These are phyloP conservation scores for Acanthosepion lycidas DNA, from an alignment of 2,888 invertebrate species.

Conservation along the genomic window DNA sequence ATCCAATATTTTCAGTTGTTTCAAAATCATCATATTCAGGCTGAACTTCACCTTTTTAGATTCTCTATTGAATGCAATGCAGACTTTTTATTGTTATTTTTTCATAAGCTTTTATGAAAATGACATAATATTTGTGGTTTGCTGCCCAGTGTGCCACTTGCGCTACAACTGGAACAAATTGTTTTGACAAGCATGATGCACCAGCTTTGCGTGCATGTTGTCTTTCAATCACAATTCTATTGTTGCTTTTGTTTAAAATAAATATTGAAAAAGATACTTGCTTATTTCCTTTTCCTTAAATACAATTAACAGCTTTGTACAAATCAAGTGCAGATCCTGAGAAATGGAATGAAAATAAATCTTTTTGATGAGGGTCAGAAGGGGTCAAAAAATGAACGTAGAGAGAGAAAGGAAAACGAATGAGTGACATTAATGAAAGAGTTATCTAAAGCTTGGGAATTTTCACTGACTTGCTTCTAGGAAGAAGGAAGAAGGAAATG, in stretches of 20 bases:
- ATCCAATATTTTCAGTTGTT: background rate
- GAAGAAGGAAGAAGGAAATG: background rate
- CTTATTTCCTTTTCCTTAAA: slow-evolving; percentile 33
- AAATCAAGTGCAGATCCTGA: background rate
- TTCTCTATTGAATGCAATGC: background rate
- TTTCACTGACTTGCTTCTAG: background rate
- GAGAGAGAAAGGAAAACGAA: background rate
- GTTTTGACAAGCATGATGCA: background rate
- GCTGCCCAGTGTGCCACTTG: background rate
- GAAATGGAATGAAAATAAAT: slow-evolving; percentile 13
- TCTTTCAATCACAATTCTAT: slow-evolving; percentile 33
- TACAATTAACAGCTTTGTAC: slow-evolving; percentile 33
- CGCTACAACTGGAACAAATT: background rate
- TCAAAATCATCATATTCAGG: background rate
- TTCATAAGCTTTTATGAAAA: background rate
- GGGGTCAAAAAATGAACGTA: background rate
- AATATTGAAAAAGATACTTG: background rate
- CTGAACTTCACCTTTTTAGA: background rate
- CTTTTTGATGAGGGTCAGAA: background rate
- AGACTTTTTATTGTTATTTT: background rate
- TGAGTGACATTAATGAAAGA: background rate
- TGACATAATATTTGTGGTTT: slow-evolving; percentile 4
- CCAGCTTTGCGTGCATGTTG: background rate
- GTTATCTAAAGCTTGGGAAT: background rate
- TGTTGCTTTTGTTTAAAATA: background rate